phyloP scores from a whole-genome alignment of 2,888 invertebrate species.

The Cerastis leucographa region DNA sequence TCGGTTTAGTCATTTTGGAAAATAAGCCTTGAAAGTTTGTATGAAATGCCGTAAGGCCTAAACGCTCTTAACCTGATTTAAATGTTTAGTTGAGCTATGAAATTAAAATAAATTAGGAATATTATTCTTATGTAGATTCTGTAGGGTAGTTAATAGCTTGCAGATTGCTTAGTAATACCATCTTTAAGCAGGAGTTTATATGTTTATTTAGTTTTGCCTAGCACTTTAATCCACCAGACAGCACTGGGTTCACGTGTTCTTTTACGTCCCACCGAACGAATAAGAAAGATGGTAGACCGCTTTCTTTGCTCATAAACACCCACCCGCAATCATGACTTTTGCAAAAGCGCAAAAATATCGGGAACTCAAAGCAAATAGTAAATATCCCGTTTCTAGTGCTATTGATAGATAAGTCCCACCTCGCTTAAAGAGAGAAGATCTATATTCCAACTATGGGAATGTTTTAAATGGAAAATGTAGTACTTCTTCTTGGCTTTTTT shows the following conservation, averaged over 20 bases:
- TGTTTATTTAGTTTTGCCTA: background rate
- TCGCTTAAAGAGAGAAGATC: background rate
- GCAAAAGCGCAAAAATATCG: too few relatives aligned
- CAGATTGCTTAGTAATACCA: background rate
- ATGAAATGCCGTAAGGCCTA: too few relatives aligned
- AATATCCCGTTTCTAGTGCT: too few relatives aligned
- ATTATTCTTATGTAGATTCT: background rate
- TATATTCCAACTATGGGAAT: background rate
- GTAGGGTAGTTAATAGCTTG: background rate
- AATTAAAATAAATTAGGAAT: constrained; percentile 5
- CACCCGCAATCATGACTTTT: too few relatives aligned
- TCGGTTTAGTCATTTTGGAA: too few relatives aligned
- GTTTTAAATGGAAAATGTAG: background rate
- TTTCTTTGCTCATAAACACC: too few relatives aligned
- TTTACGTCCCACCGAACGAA: background rate
- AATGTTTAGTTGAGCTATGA: background rate
- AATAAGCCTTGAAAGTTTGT: too few relatives aligned
- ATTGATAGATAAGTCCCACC: background rate
- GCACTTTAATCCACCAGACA: background rate
- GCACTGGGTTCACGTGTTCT: background rate
- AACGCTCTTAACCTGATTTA: background rate
- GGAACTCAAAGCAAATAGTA: too few relatives aligned
- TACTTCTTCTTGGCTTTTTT: background rate
- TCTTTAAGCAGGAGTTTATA: background rate
- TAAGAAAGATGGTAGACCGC: too few relatives aligned